Base-by-base conservation (phyloP, 2,888 invertebrate genomes). In the Dicyrtoma fusca region DNA sequence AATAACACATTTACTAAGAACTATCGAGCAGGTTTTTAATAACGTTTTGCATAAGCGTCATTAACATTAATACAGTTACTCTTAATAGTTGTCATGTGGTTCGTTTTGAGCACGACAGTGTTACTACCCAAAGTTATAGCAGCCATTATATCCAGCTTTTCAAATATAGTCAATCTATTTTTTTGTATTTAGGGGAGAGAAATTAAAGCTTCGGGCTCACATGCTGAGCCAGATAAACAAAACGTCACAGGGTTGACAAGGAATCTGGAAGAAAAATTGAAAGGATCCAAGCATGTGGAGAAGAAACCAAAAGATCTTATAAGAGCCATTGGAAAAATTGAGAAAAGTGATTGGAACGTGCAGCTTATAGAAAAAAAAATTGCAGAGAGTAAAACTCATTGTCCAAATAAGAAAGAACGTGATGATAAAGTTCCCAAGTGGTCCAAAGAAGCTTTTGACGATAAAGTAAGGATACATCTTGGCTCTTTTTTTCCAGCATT, bases 341-440 rank as follows among this genome's bases (percentile, higher is more conserved):
- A 94, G 82, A 89, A 90, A 74, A 91, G 89, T 72, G 95, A 95
- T 84, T 95, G 95, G 94, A 94, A 95, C 84, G 90, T 95, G 45
- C 91, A 91, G 79, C 91, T 93, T 83, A 92, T 95, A 42, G 94
- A 95, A 82, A 90, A 92, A 83, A 94, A 95, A 84, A 94, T 95
- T 44, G 87, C 89, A 81, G 91, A 92, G 82, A 92, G 89, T 82
- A 88, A 89, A 81, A 85, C 78, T 25, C 77, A 75, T n/a, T 73
- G 71, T 21, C 57, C 69, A n/a, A 65, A 61, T 42, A 77, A 75
- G 84, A 84, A 19, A 83, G 86, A 81, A 84, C 55, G 86, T 10
- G 86, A 87, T 61, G 91, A 92, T 81, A 90, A 90, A 82, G 94
- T 95, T 68, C 95, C 95, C 11, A 94, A 94, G 83, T 95, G 95